Percentiles rank a stretch among this genome's conserved stretches.
Evolutionary conservation across 2,888 invertebrate species (phyloP).

Genomic region (Seira sanloemensis): DNA sequence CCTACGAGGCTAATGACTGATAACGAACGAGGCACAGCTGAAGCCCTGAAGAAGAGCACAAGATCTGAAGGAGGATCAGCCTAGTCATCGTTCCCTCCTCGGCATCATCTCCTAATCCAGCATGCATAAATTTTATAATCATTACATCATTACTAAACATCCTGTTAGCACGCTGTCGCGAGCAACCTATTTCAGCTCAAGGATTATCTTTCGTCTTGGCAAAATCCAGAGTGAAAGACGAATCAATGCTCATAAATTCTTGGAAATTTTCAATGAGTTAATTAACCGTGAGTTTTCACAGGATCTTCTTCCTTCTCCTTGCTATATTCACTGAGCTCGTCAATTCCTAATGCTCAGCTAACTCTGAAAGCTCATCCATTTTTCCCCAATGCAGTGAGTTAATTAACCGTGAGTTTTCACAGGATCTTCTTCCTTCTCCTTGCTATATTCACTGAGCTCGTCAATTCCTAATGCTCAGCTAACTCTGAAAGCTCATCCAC

Average conservation of each 20-base stretch:
- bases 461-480: too few species aligned
- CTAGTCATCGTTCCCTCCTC: not conserved
- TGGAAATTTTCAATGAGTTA: constrained; percentile 48
- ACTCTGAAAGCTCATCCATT: too few species aligned
- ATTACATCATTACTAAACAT: constrained; percentile 10
- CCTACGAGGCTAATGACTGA: not conserved
- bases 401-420: constrained; percentile 46
- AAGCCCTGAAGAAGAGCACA: not conserved
- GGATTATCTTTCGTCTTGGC: not conserved
- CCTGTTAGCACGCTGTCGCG: not conserved
- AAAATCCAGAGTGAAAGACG: not conserved
- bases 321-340: too few species aligned
- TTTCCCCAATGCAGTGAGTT: too few species aligned
- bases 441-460: too few species aligned
- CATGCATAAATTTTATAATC: not conserved
- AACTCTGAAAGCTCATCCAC: too few species aligned
- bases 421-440: not conserved
- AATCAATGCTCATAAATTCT: constrained; percentile 42
- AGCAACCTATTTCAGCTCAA: not conserved
- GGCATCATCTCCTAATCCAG: not conserved
- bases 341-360: too few species aligned
- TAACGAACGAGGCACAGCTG: not conserved
- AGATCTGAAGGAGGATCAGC: not conserved
- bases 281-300: constrained; percentile 46
- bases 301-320: too few species aligned